phyloP scores from a whole-genome alignment of 2,113 vertebrate species.

The Microtus pennsylvanicus region DNA sequence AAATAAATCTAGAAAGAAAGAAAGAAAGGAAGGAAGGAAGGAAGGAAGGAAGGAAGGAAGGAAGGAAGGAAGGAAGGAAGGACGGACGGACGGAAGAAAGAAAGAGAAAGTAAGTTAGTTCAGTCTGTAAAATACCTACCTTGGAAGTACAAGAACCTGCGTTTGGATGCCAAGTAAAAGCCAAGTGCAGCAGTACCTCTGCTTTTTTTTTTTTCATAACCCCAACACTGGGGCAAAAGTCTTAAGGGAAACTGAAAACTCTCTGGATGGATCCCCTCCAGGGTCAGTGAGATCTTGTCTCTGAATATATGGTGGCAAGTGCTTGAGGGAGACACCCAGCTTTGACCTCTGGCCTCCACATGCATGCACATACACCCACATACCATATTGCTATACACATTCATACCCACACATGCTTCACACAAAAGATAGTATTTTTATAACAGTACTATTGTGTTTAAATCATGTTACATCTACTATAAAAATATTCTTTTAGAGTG shows the following conservation, averaged over 20 bases:
- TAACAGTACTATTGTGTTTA: not conserved
- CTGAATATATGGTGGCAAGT: not conserved
- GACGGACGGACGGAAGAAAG: too few species aligned
- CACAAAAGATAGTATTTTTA: not conserved
- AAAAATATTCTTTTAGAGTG: conserved; percentile 12
- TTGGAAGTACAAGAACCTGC: too few species aligned
- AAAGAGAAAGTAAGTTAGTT: too few species aligned
- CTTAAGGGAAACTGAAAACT: not conserved
- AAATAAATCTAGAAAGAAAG: too few species aligned
- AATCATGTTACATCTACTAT: not conserved
- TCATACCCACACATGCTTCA: not conserved
- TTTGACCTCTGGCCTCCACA: not conserved
- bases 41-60: too few species aligned
- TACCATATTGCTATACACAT: not conserved
- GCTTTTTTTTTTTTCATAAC: not conserved
- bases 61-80: accelerated
- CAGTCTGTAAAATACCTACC: too few species aligned
- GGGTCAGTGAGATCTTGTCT: too few species aligned
- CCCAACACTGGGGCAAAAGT: not conserved
- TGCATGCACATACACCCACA: not conserved
- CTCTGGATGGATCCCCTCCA: not conserved
- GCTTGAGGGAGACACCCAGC: too few species aligned
- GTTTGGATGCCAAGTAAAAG: not conserved
- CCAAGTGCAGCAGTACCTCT: not conserved
- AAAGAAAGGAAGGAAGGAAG: accelerated